Evolutionary conservation across 2,797 vertebrate genomes (phyloP).

Genomic region (Myotis planiceps): DNA sequence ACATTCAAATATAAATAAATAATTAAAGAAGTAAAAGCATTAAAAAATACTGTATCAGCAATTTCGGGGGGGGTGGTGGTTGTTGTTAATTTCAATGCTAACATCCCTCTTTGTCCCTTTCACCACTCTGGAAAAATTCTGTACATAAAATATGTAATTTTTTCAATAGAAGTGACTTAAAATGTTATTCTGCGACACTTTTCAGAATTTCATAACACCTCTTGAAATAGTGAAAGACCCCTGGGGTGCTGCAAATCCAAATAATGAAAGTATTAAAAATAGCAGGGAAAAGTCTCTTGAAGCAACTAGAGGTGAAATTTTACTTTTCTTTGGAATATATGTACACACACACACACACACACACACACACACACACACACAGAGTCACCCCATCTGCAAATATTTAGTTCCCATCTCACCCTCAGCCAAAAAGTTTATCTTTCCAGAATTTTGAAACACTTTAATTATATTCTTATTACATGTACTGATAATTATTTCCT

Average conservation of each 20-base stretch:
- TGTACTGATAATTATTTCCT: not conserved
- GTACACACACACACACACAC: not conserved
- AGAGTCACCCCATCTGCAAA: not conserved
- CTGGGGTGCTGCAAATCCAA: conserved; percentile 60
- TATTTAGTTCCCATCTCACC: not conserved
- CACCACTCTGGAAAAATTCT: conserved; percentile 52
- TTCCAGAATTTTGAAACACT: conserved; percentile 8
- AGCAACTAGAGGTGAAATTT: conserved; percentile 11
- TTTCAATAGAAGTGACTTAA: conserved; percentile 53
- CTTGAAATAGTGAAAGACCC: conserved; percentile 68
- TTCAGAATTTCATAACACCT: conserved; percentile 61
- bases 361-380: not conserved
- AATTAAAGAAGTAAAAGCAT: not conserved
- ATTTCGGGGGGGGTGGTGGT: not conserved
- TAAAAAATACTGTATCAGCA: not conserved
- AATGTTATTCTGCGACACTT: conserved; percentile 64
- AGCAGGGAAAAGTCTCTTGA: conserved; percentile 34
- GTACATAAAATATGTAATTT: conserved; percentile 43
- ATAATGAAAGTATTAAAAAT: conserved; percentile 68
- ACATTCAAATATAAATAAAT: not conserved
- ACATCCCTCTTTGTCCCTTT: conserved; percentile 8
- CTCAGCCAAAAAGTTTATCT: not conserved
- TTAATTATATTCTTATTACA: not conserved
- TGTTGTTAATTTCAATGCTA: conserved; percentile 50
- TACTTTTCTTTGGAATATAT: not conserved